Evolutionary conservation across 2,888 invertebrate genomes (phyloP), one percentile per base, ranked within the genome.

Genomic region (Sminthurides aquaticus): DNA sequence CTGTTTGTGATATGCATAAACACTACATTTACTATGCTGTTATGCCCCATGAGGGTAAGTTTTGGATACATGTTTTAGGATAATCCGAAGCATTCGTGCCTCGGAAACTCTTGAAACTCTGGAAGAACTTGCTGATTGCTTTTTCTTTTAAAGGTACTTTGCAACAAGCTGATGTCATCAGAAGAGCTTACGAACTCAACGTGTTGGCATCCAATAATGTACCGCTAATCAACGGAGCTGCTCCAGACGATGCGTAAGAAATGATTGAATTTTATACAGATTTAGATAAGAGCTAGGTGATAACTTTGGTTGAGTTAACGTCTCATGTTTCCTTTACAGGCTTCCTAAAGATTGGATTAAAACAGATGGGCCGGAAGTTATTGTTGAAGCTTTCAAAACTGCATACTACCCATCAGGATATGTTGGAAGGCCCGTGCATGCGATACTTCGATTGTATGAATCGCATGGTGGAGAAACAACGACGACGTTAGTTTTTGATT

Each of bases 21-120:
- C 82, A 82, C 69, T 71, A 69, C 18, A 80, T 82, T 71, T 76
- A 78, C 24, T 82, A 82, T 73, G 81, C 80, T 20, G 62, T 81
- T 22, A 78, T 80, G 78, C 81, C 81, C 2, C 79, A 80, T 75
- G 69, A 67, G 69, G 80, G 80, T 79, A 70, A 66, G 15, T 22
- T n/a, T n/a, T n/a, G n/a, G n/a, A n/a, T n/a, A 11, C 28, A 58
- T 58, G 43, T 20, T 57, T n/a, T 27, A 28, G 34, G n/a, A 24
- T 34, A 8, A 43, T 58, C 8, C 8, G 8, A 26, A 24, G 26
- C n/a, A 25, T 58, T 58, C 34, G 11, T 11, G 8, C 26, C 22
- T 26, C 26, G 5, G 11, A 8, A n/a, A 57, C 8, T n/a, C n/a
- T n/a, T n/a, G n/a, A n/a, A n/a, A n/a, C n/a, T n/a, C n/a, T n/a